These are phyloP conservation scores for Chroicocephalus ridibundus DNA, from an alignment of 2,113 vertebrate species.

Conservation along the genomic window DNA sequence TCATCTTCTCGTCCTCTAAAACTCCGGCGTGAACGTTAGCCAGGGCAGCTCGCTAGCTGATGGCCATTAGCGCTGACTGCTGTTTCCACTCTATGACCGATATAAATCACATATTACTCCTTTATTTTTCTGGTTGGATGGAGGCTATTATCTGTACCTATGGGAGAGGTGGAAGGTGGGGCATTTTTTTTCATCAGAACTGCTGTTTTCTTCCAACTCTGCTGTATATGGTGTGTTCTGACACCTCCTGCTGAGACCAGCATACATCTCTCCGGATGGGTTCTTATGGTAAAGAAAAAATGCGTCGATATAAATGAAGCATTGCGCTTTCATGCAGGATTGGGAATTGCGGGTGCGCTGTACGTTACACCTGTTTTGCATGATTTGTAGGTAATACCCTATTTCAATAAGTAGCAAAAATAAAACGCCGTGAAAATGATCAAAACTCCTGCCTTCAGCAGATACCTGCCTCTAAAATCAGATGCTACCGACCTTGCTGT, in stretches of 20 bases:
- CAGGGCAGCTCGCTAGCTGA: not conserved
- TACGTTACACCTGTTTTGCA: not conserved
- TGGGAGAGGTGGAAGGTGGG: not conserved
- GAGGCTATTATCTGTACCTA: not conserved
- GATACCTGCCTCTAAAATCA: not conserved
- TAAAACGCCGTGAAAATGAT: not conserved
- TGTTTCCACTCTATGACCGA: not conserved
- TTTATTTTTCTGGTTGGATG: not conserved
- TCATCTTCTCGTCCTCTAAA: slow-evolving; percentile 15
- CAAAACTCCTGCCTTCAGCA: not conserved
- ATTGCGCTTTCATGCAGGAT: accelerated
- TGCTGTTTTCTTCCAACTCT: not conserved
- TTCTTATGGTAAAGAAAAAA: not conserved
- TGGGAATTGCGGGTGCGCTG: not conserved
- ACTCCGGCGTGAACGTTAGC: not conserved
- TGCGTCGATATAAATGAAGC: not conserved
- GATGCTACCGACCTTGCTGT: not conserved
- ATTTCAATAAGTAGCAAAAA: not conserved
- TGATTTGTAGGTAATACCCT: not conserved
- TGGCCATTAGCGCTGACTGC: not conserved
- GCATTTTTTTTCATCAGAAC: not conserved
- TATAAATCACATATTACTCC: not conserved
- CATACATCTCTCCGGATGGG: accelerated
- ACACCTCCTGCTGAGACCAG: not conserved
- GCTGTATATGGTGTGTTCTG: not conserved